phyloP scores from a whole-genome alignment of 2,888 invertebrate genomes.

The Caenorhabditis becei region DNA sequence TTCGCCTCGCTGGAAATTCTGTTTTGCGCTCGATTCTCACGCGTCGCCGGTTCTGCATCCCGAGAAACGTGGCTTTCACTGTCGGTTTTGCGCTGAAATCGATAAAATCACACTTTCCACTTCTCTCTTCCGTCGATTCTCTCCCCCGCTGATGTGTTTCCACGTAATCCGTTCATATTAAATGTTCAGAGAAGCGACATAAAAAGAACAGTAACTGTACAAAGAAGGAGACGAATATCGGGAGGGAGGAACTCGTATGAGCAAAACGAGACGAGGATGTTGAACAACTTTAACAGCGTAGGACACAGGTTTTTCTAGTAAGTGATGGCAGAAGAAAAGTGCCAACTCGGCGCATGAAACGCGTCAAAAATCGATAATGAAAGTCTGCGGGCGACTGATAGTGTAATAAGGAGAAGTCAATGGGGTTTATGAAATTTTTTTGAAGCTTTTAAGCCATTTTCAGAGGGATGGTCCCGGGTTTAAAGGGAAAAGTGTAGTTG shows the following conservation, averaged over 20 bases:
- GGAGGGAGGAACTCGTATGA: slow-evolving; percentile 36
- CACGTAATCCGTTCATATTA: slow-evolving; percentile 2
- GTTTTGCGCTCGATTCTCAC: slow-evolving; percentile 1
- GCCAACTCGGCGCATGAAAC: slow-evolving; percentile 26
- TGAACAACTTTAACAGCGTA: slow-evolving; percentile 25
- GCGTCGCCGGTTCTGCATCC: slow-evolving; percentile 17
- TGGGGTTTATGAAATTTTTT: neutral
- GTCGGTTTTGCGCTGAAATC: slow-evolving; percentile 2
- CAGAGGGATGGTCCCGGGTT: slow-evolving; percentile 21
- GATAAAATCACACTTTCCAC: slow-evolving; percentile 8
- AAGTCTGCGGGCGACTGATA: neutral
- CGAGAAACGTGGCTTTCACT: slow-evolving; percentile 18
- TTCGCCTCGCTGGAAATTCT: slow-evolving; percentile 35
- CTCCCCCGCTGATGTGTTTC: neutral
- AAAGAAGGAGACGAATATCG: slow-evolving; percentile 12
- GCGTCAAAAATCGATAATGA: slow-evolving; percentile 31
- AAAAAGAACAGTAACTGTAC: slow-evolving; percentile 32
- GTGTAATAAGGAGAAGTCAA: neutral
- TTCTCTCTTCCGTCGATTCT: slow-evolving; percentile 1
- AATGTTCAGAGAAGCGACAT: slow-evolving; percentile 29
- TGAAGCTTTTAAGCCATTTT: neutral
- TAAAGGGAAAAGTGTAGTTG: slow-evolving; percentile 52
- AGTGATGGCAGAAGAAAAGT: slow-evolving; percentile 20
- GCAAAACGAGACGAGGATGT: slow-evolving; percentile 12
- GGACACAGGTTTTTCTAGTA: slow-evolving; percentile 38